Base-by-base conservation (phyloP, 1,140 invertebrate species). In the Aphelinus atriplicis region DNA sequence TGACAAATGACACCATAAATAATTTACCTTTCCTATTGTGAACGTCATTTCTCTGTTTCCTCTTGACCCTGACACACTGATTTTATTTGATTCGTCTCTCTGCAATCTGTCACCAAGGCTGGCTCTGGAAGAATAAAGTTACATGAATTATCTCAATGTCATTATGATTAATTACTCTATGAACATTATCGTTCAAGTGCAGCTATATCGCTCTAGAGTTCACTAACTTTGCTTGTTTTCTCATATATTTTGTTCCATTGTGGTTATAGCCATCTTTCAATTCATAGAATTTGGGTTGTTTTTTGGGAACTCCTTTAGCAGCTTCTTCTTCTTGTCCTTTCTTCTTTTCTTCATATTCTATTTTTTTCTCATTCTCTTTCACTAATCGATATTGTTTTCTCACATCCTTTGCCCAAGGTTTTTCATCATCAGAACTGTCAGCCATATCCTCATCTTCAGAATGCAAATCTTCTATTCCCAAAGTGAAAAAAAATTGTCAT, bases 1-100 rank as follows among this genome's bases (percentile, higher is more conserved):
- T 45, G 2, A 64, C n/a, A 26, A 48, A 2, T 63, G 7, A 61
- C 56, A 51, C 67, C n/a, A 60, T 55, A 10, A 56, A 10, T 70
- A 48, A 63, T 65, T 53, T 80, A 91, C 89, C 85, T 90, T 92
- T 79, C 91, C 91, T 42, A 90, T 87, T 5, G 87, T 89, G 77
- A 95, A 96, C 26, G 92, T 94, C 92, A 96, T 94, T 87, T 95
- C 93, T 73, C 91, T 90, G 81, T 93, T 95, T 46, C 92, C 91
- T 9, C 92, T 89, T 2, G 90, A 90, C 50, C 91, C 91, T 6
- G 90, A 86, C 26, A 91, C 86, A 78, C 90, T 90, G 0, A 90
- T 82, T n/a, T 87, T 85, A 43, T 87, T 81, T 47, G 85, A 89
- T 81, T 92, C 90, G 81, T 90, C 90, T 61, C 88, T 84, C 42